These are phyloP conservation scores for Herpetotheres cachinnans DNA, from an alignment of 2,113 vertebrate species.

Conservation along the genomic window DNA sequence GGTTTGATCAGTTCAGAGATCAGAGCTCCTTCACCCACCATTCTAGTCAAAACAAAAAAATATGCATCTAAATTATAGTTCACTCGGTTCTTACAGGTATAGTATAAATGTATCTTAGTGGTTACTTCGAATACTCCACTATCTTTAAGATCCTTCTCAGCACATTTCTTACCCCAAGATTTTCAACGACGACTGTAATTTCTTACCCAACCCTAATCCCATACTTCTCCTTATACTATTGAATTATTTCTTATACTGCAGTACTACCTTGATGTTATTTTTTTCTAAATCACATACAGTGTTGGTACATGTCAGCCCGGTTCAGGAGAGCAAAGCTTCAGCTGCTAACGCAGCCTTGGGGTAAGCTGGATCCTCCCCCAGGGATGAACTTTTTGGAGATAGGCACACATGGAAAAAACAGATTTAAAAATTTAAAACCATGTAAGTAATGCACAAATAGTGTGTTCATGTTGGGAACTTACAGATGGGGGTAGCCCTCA, in stretches of 20 bases:
- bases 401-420: not conserved
- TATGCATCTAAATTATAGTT: not conserved
- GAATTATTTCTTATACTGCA: not conserved
- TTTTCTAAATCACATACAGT: not conserved
- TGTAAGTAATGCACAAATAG: not conserved
- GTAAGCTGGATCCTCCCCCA: not conserved
- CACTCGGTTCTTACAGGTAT: not conserved
- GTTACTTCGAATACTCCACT: not conserved
- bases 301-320: not conserved
- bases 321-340: not conserved
- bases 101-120: not conserved
- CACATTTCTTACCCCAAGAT: not conserved
- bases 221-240: not conserved
- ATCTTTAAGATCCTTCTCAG: not conserved
- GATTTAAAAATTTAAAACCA: not conserved
- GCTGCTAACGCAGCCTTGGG: not conserved
- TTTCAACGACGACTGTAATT: not conserved
- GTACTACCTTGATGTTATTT: not conserved
- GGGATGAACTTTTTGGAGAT: not conserved
- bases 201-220: not conserved
- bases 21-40: not conserved
- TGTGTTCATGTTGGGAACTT: not conserved
- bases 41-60: not conserved
- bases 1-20: not conserved
- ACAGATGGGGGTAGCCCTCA: not conserved